phyloP scores from a whole-genome alignment of 2,888 invertebrate species.

The Nezara viridula region DNA sequence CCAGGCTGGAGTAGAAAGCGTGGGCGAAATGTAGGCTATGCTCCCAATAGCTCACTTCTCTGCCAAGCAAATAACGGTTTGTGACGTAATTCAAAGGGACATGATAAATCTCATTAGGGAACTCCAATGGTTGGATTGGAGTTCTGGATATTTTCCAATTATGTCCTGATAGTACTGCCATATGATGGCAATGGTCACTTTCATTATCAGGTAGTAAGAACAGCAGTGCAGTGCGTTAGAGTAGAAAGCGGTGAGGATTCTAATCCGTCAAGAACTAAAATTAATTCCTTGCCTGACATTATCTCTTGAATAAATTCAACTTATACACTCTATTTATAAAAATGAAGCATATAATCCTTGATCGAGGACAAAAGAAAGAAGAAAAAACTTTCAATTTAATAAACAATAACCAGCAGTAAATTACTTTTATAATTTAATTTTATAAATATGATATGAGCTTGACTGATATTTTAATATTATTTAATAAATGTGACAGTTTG shows the following conservation, averaged over 20 bases:
- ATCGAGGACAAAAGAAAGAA: neutral
- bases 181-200: neutral
- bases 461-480: no score
- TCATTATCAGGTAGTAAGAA: no score
- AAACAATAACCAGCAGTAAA: neutral
- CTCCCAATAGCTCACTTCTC: constrained; percentile 9
- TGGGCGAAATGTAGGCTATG: constrained; percentile 45
- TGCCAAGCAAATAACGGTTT: neutral
- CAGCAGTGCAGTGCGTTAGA: no score
- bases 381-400: no score
- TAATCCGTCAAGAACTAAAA: no score
- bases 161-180: neutral
- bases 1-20: constrained; percentile 27
- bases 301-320: no score
- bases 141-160: neutral
- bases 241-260: no score
- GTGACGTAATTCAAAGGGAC: neutral
- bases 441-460: neutral
- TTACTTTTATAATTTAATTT: neutral
- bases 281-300: no score
- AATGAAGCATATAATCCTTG: no score
- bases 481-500: no score
- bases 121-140: neutral
- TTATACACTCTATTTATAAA: no score
- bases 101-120: neutral